Conservation (phyloP, 2,888 invertebrate genomes). For the Polia nebulosa region DNA sequence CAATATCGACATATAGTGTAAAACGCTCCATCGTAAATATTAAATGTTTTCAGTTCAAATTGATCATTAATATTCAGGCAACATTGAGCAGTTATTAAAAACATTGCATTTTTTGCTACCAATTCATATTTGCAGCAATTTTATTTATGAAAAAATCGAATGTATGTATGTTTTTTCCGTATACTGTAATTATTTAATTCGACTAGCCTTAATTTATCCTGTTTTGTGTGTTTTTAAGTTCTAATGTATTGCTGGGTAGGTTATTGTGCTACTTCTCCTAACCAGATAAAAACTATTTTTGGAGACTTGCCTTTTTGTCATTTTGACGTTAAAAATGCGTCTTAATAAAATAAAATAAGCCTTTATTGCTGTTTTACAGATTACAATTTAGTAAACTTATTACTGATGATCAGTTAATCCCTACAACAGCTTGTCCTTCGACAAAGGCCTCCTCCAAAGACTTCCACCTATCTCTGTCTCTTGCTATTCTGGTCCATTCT, state of each 20-base stretch:
- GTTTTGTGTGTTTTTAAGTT: neutral
- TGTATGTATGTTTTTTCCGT: neutral
- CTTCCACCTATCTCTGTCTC: no score
- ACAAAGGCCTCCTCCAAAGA: no score
- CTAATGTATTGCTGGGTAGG: neutral
- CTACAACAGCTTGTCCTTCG: no score
- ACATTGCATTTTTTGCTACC: conserved; percentile 2
- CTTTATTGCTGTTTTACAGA: no score
- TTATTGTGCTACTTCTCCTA: neutral
- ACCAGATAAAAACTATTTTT: no score
- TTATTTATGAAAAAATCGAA: conserved; percentile 15
- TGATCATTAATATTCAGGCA: conserved; percentile 25
- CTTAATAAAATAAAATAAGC: no score
- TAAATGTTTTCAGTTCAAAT: conserved; percentile 16
- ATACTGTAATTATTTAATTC: neutral
- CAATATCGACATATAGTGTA: neutral
- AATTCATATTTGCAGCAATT: conserved; percentile 2
- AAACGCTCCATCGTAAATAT: neutral
- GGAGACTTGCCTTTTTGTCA: no score
- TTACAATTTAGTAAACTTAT: no score
- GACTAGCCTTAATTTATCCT: neutral
- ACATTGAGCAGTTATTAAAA: conserved; percentile 7
- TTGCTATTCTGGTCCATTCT: no score
- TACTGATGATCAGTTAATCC: no score
- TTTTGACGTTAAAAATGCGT: no score